Base-by-base conservation (phyloP, 1,140 invertebrate species). In the Drosophila jambulina region DNA sequence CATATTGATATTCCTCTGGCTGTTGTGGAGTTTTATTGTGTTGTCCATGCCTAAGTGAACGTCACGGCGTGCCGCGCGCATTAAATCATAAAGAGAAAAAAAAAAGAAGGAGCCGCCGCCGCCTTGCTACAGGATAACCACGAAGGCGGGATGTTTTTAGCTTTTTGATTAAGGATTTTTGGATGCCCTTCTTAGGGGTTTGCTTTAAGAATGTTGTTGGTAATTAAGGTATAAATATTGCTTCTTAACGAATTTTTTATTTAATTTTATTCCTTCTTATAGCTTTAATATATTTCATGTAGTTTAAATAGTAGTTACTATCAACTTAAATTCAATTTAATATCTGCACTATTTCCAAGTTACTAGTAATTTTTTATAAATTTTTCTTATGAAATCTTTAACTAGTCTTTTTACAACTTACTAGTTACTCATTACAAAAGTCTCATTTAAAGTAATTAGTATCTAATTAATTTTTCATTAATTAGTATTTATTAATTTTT, bases 61-160 rank as follows among this genome's bases (percentile, higher is more conserved):
- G 85, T 88, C 84, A 87, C 71, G 83, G 83, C 83, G 67, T 87
- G 83, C 84, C 83, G 84, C 84, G 81, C 85, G 85, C 85, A 90
- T 88, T 88, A 88, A 88, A 90, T 88, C 85, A 90, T 85, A 90
- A 84, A 70, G 61, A 67, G 32, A 29, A 27, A 61, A 65, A 40
- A 23, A 38, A 64, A 23, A 29, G 29, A 76, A 79, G 38, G 62
- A 40, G 43, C 59, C 42, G 25, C 45, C 65, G 38, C 42, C n/a
- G 49, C 53, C 23, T 54, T 43, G 17, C 43, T 38, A 19, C 25
- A 64, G 54, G 42, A 63, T 51, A 69, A 71, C 63, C 49, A 58
- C 34, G 58, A 78, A 25, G 32, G 29, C 34, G 34, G 42, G 12
- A 21, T 38, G n/a, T 75, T 62, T 19, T 1, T 0, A 9, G 15